These are phyloP conservation scores for Champsocephalus esox DNA, from an alignment of 2,797 vertebrate species.

Conservation along the genomic window DNA sequence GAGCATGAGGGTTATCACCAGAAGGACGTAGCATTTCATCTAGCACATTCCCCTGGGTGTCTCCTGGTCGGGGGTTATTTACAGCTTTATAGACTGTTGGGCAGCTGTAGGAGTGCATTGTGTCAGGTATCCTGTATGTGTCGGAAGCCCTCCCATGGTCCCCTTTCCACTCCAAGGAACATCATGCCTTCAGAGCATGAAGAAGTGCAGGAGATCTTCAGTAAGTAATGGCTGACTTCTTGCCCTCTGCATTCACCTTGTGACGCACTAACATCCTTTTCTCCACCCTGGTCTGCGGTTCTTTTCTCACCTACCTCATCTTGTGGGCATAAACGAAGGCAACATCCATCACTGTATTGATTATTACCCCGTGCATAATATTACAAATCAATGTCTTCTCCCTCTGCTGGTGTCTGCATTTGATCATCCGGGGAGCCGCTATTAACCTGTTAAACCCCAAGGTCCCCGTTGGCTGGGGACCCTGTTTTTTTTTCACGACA, in stretches of 20 bases:
- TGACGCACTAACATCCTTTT: neutral
- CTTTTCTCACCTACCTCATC: slow-evolving; percentile 8
- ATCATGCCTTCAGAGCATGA: slow-evolving; percentile 7
- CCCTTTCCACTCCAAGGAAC: slow-evolving; percentile 24
- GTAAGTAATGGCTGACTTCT: slow-evolving; percentile 23
- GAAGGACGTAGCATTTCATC: slow-evolving; percentile 54
- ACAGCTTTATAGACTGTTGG: slow-evolving; percentile 40
- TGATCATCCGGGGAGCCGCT: slow-evolving; percentile 29
- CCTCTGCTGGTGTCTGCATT: slow-evolving; percentile 29
- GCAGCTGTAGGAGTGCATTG: slow-evolving; percentile 33
- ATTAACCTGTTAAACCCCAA: slow-evolving; percentile 20
- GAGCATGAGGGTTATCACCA: slow-evolving; percentile 47
- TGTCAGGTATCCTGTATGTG: slow-evolving; percentile 25
- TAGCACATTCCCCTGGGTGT: slow-evolving; percentile 31
- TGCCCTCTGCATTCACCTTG: neutral
- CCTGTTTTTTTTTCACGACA: too few relatives aligned
- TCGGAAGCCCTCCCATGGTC: slow-evolving; percentile 1
- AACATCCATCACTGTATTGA: slow-evolving; percentile 41
- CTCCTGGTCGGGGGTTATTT: slow-evolving; percentile 54
- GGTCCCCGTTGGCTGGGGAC: too few relatives aligned
- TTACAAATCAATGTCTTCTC: slow-evolving; percentile 45
- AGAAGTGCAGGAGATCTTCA: slow-evolving; percentile 9
- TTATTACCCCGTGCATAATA: slow-evolving; percentile 40
- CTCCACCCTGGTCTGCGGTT: neutral
- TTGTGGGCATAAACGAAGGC: slow-evolving; percentile 11